Evolutionary conservation across 2,888 invertebrate species (phyloP).

Genomic region (Stegophylla sp.): DNA sequence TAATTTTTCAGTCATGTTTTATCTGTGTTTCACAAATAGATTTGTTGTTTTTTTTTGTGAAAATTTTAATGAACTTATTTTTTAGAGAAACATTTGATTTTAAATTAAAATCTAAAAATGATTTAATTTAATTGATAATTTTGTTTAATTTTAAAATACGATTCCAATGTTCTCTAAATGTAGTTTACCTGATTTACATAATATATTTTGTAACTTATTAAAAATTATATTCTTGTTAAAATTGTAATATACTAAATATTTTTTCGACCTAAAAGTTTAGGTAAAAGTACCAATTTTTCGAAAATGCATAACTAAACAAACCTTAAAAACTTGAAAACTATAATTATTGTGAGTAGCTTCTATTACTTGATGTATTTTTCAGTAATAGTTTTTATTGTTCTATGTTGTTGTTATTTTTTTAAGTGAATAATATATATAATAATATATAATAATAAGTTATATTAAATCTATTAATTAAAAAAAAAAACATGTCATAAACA

Average conservation of each 20-base stretch:
- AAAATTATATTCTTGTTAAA: neutral
- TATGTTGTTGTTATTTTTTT: too few relatives aligned
- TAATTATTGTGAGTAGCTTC: neutral
- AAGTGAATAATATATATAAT: too few relatives aligned
- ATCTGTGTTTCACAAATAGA: too few relatives aligned
- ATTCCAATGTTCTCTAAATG: neutral
- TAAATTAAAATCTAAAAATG: too few relatives aligned
- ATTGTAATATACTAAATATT: neutral
- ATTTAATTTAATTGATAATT: neutral
- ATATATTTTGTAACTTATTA: neutral
- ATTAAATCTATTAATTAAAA: too few relatives aligned
- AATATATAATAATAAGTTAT: too few relatives aligned
- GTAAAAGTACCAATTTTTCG: slow-evolving; percentile 1
- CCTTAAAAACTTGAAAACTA: neutral
- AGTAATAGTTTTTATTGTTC: neutral
- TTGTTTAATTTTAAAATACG: neutral
- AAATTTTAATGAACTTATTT: too few relatives aligned
- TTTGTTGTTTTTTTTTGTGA: too few relatives aligned
- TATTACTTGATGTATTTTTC: neutral
- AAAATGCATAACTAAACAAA: neutral
- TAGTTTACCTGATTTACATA: neutral
- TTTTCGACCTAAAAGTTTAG: slow-evolving; percentile 15
- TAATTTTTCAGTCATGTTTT: too few relatives aligned
- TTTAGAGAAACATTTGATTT: too few relatives aligned
- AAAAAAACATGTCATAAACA: too few relatives aligned